Evolutionary conservation across 2,888 invertebrate species (phyloP), one percentile per base, ranked within the genome.

Genomic region (Eurytoma californica): DNA sequence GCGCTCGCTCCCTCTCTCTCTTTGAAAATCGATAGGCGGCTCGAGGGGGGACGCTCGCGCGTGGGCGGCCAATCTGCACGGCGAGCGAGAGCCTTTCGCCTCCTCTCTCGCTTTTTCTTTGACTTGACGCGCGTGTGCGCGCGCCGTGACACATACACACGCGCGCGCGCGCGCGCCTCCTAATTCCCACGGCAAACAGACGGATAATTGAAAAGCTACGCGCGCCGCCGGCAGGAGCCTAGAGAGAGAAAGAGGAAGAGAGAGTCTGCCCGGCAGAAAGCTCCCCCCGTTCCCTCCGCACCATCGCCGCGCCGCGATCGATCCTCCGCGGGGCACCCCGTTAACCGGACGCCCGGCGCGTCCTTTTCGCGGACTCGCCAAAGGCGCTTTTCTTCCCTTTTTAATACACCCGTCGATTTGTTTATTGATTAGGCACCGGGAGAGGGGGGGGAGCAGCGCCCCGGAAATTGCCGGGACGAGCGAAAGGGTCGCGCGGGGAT

Each of bases 21-120:
- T 84, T 85, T 85, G 85, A 85, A 85, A 85, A 85, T 85, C 85
- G 85, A 85, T 85, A 85, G 85, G 83, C 85, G 84, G 79, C 83
- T 66, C 60, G 72, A 28, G 68, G 30, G 72, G 57, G 66, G 18
- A 20, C 57, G 75, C 67, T 49, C 28, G 28, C 20, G 61, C 28
- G 58, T 30, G 24, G 18, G 68, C 14, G 47, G 80, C 70, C 70
- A 72, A 72, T 72, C 74, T 76, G 69, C 72, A 57, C 51, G 65
- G 51, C 65, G 68, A 67, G 39, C 72, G 72, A 76, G 55, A 61
- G 78, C 73, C 68, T 73, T 69, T 63, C 67, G 68, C 73, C 51
- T 20, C 60, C 53, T 16, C 18, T 14, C 66, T 18, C 16, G 24
- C 28, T 53, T 67, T 68, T 68, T 69, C 73, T 74, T 69, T 79